phyloP scores from a whole-genome alignment of 2,797 vertebrate species.

The Brachyalestes nurse region DNA sequence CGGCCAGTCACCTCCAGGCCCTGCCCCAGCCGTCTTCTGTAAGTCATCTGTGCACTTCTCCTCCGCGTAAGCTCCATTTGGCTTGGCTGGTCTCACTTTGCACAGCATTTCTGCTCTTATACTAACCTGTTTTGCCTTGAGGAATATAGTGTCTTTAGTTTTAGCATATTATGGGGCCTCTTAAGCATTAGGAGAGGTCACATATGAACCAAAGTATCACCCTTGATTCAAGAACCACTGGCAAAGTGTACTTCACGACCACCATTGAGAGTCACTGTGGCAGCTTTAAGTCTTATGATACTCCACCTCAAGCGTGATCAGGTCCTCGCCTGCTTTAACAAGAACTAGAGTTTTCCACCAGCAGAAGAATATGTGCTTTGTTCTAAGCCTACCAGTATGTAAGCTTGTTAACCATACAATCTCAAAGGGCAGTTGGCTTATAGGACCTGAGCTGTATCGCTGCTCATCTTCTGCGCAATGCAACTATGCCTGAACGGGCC shows the following conservation, averaged over 20 bases:
- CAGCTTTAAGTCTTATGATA: not conserved
- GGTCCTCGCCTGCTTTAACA: constrained; percentile 4
- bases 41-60: constrained; percentile 52
- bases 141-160: constrained; percentile 4
- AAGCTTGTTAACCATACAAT: constrained; percentile 16
- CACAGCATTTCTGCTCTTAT: not conserved
- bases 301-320: not conserved
- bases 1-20: constrained; percentile 48
- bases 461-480: constrained; percentile 16
- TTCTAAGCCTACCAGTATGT: constrained; percentile 13
- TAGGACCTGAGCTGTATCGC: constrained; percentile 17
- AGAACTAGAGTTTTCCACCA: constrained; percentile 15
- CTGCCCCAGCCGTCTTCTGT: constrained; percentile 62
- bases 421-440: not conserved
- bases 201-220: not conserved
- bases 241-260: not conserved
- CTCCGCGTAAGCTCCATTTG: constrained; percentile 14
- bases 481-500: not conserved
- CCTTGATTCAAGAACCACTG: not conserved
- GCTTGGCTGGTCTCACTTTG: constrained; percentile 25
- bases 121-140: constrained; percentile 7
- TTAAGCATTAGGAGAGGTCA: not conserved
- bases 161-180: not conserved
- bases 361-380: not conserved
- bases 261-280: not conserved